Conservation (phyloP, 2,888 invertebrate genomes). For the Drosophila planitibia region DNA sequence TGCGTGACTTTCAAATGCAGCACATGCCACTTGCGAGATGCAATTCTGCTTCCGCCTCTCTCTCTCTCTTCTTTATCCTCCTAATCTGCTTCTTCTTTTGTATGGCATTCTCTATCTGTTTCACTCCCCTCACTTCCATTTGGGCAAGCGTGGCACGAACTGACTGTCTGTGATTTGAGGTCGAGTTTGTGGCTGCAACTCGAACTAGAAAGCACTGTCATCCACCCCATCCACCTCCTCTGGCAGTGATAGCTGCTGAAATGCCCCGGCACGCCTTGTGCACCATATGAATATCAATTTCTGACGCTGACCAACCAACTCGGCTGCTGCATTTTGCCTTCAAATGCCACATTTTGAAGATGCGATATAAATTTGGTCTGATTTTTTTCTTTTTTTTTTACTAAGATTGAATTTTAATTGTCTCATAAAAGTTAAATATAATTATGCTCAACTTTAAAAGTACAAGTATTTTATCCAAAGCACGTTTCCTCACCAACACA, state of each 20-base stretch:
- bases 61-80: not conserved
- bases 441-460: slow-evolving; percentile 11
- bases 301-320: not conserved
- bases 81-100: not conserved
- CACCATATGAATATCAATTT: slow-evolving; percentile 60
- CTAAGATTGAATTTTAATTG: slow-evolving; percentile 35
- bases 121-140: not conserved
- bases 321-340: slow-evolving; percentile 7
- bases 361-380: not conserved
- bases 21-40: slow-evolving; percentile 41
- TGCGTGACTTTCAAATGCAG: slow-evolving; percentile 58
- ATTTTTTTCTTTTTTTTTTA: not conserved
- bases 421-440: slow-evolving; percentile 25
- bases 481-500: not conserved
- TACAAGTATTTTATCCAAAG: not conserved
- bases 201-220: slow-evolving; percentile 9
- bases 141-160: slow-evolving; percentile 48
- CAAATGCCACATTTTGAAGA: slow-evolving; percentile 7
- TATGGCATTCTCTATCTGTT: slow-evolving; percentile 12
- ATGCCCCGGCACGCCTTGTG: slow-evolving; percentile 45
- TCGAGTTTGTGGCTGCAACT: slow-evolving; percentile 56
- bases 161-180: slow-evolving; percentile 58
- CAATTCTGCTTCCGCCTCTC: slow-evolving; percentile 1
- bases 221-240: not conserved
- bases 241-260: slow-evolving; percentile 30